phyloP scores from a whole-genome alignment of 2,888 invertebrate species.

The Nomada lathburiana region DNA sequence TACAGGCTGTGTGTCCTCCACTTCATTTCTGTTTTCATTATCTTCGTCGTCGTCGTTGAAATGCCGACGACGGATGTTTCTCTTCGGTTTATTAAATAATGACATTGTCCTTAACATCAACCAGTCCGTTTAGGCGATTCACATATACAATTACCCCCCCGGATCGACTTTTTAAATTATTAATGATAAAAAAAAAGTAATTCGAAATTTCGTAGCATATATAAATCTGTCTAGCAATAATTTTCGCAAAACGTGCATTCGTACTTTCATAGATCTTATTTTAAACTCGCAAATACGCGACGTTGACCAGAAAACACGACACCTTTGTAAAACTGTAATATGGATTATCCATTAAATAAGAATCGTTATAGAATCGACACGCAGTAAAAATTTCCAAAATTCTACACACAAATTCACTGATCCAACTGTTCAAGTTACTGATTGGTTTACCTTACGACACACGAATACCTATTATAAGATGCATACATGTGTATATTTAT shows the following conservation, averaged over 20 bases:
- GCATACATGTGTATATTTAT: too few relatives aligned
- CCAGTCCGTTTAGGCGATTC: slow-evolving; percentile 42
- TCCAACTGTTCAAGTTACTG: neutral
- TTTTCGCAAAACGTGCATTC: slow-evolving; percentile 6
- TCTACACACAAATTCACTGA: neutral
- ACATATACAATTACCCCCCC: slow-evolving; percentile 15
- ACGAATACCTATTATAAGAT: too few relatives aligned
- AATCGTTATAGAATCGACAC: slow-evolving; percentile 18
- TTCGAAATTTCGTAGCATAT: slow-evolving; percentile 14
- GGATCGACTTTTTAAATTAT: slow-evolving; percentile 14
- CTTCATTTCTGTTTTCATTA: slow-evolving; percentile 87
- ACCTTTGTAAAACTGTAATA: slow-evolving; percentile 43
- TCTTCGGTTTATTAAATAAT: slow-evolving; percentile 94
- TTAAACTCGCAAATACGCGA: slow-evolving; percentile 42
- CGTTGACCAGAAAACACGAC: slow-evolving; percentile 45
- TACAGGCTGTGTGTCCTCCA: slow-evolving; percentile 83
- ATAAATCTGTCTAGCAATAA: neutral
- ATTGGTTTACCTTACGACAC: slow-evolving; percentile 11
- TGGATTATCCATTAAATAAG: slow-evolving; percentile 43
- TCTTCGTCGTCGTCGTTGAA: slow-evolving; percentile 89
- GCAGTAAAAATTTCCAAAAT: slow-evolving; percentile 2
- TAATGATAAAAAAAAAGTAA: slow-evolving; percentile 18
- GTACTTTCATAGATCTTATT: slow-evolving; percentile 4
- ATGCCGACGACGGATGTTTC: slow-evolving; percentile 91
- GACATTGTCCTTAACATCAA: slow-evolving; percentile 87